phyloP scores from a whole-genome alignment of 2,797 vertebrate genomes.

The Streptopelia turtur region DNA sequence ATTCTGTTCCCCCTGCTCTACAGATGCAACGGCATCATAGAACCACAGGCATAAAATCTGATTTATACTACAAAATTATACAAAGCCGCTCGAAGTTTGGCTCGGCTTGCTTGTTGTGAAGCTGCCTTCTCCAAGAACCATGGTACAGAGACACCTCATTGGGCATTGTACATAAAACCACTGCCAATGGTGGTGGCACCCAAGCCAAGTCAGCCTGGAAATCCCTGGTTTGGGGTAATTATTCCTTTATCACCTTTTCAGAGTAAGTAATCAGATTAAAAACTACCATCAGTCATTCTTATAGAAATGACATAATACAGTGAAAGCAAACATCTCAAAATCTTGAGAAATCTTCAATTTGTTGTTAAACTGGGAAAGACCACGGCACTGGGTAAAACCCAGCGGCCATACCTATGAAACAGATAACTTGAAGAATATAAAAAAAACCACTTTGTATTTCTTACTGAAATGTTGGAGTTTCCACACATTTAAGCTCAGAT shows the following conservation, averaged over 20 bases:
- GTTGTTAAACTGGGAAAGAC: slow-evolving; percentile 49
- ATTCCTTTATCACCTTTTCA: neutral
- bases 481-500: slow-evolving; percentile 47
- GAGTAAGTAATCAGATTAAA: neutral
- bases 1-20: neutral
- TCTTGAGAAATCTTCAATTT: neutral
- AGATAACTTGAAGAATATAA: neutral
- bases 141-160: fast-evolving
- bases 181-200: neutral
- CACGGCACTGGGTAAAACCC: slow-evolving; percentile 58
- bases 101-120: neutral
- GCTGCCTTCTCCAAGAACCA: neutral
- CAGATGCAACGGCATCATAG: neutral
- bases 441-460: neutral
- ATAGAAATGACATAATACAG: neutral
- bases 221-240: neutral
- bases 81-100: neutral
- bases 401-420: neutral
- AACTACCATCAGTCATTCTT: slow-evolving; percentile 1
- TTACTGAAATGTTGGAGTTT: slow-evolving; percentile 62
- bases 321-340: neutral
- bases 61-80: neutral
- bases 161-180: fast-evolving
- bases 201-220: neutral
- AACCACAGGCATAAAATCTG: neutral